Evolutionary conservation across 1,140 invertebrate genomes (phyloP).

Genomic region (Steinernema khuongi): DNA sequence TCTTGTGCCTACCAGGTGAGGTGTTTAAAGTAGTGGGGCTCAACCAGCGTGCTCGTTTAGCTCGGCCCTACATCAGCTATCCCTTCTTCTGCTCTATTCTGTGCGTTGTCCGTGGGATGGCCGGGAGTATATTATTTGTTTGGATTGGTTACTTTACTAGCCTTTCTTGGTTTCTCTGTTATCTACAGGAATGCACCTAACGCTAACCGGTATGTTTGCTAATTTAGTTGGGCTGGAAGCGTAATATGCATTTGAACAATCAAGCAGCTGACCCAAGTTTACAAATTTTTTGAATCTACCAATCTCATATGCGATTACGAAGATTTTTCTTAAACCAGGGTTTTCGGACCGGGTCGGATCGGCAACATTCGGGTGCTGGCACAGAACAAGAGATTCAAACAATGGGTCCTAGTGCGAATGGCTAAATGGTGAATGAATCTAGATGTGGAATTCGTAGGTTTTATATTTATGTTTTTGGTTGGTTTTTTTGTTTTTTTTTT

Average conservation of each 20-base stretch:
- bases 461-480: too few relatives aligned
- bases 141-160: neutral
- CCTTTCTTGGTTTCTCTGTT: neutral
- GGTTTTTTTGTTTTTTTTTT: too few relatives aligned
- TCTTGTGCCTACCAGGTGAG: slow-evolving; percentile 3
- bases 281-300: too few relatives aligned
- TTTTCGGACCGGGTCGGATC: too few relatives aligned
- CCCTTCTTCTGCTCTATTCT: neutral
- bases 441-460: neutral
- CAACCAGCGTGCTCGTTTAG: neutral
- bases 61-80: neutral
- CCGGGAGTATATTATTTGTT: neutral
- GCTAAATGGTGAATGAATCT: neutral
- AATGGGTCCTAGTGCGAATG: too few relatives aligned
- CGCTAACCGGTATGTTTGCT: neutral
- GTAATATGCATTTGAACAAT: too few relatives aligned
- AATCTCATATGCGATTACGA: too few relatives aligned
- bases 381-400: too few relatives aligned
- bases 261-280: too few relatives aligned
- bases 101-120: neutral
- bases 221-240: too few relatives aligned
- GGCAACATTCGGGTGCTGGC: too few relatives aligned
- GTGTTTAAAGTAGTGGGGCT: neutral
- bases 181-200: neutral
- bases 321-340: too few relatives aligned